Evolutionary conservation across 1,140 invertebrate genomes (phyloP).

Genomic region (Heliconius eleuchia): DNA sequence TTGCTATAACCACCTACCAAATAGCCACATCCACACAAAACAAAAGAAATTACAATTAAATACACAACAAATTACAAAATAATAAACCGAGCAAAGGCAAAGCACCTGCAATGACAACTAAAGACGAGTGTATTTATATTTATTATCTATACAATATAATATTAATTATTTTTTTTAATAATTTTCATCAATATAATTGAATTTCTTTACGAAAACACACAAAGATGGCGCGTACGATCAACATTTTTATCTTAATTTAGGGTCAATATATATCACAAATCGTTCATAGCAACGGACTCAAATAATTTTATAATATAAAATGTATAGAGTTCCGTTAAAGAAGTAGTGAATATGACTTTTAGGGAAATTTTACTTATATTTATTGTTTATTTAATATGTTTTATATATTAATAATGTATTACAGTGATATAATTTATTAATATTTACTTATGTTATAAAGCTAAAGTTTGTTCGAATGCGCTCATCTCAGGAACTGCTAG

Average conservation of each 20-base stretch:
- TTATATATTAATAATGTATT: no score
- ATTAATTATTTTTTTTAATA: conserved; percentile 59
- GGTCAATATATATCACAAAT: conserved; percentile 50
- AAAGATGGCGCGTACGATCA: conserved; percentile 64
- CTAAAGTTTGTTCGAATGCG: no score
- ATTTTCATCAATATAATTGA: conserved; percentile 65
- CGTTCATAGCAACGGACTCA: conserved; percentile 46
- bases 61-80: conserved; percentile 56
- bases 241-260: conserved; percentile 70
- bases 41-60: conserved; percentile 27
- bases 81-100: conserved; percentile 45
- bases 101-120: not conserved
- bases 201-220: conserved; percentile 68
- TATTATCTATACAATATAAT: conserved; percentile 46
- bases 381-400: no score
- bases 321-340: conserved; percentile 3
- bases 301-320: conserved; percentile 36
- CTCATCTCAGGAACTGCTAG: no score
- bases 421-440: no score
- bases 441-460: no score
- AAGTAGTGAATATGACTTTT: not conserved
- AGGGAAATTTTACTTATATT: no score
- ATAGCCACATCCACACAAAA: not conserved
- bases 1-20: not conserved
- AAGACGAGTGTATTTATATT: conserved; percentile 36